Base-by-base conservation (phyloP, 2,888 invertebrate species). In the Tachystola acroxantha region DNA sequence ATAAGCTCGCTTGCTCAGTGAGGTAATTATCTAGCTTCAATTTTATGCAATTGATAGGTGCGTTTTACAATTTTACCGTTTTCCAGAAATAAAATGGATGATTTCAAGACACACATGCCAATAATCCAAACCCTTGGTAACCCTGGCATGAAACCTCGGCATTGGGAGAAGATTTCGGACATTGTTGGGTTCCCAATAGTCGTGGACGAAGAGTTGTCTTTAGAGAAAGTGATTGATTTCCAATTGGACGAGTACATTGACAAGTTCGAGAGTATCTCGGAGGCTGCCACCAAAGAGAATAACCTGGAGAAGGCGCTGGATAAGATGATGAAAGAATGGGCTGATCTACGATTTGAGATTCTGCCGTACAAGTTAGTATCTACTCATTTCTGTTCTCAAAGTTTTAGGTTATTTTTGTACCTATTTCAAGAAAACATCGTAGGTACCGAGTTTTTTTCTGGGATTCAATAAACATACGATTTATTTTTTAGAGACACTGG, bases 101-200 rank as follows among this genome's bases (percentile, higher is more conserved):
- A 92, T 2, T 98, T 98, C 75, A 94, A 94, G 48, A 90, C 91
- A n/a, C 89, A 95, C 56, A 88, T 97, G 91, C 96, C 98, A 0
- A 92, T 98, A n/a, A 93, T 98, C 25, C 92, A 93, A 66, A 97
- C 97, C 0, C 80, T 98, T 11, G 98, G 98, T 30, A 98, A 98
- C 86, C 97, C 97, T 0, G 97, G 97, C 35, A 92, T 98, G 92
- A 95, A 96, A 63, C 89, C 87, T 1, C 90, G 96, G 0, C 98
- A 98, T 72, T 98, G 98, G 98, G 96, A 96, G 62, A 93, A 93
- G 77, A 93, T 98, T 3, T 97, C 97, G 0, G 97, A 98, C 61
- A 94, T 97, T 42, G 95, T 98, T 50, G 98, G 98, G 0, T 97
- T 96, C 72, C 96, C 96, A 0, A 94, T 98, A 27, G 90, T 92